Evolutionary conservation across 2,797 vertebrate species (phyloP), one percentile per base, ranked within the genome.

Genomic region (Alauda arvensis): DNA sequence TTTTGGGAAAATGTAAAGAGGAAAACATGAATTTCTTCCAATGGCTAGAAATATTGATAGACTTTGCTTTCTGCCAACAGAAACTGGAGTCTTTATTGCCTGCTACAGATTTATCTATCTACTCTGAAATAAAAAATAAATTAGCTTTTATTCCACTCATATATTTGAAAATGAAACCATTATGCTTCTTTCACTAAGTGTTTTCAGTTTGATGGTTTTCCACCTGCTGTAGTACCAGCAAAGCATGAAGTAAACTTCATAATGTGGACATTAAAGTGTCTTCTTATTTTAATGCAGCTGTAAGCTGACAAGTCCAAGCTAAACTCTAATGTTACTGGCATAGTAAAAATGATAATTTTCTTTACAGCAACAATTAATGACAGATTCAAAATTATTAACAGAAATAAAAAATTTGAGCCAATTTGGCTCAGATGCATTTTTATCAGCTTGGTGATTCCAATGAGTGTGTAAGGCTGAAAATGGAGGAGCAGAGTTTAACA

Each of bases 281-380:
- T 68, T 82, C 55, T 76, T 65, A 40, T 79, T 83, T 82, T 48
- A 88, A 69, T 81, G 88, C 65, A 89, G 24, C 75, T 92, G 57
- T 45, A 87, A 82, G 34, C 49, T 59, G 33, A 60, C 42, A 77
- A 88, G 51, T 52, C 53, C 43, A 61, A 85, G 34, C n/a, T 92
- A 62, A 87, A 39, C 24, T 78, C 34, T 61, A 46, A 68, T 26
- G 13, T 59, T 87, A 77, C 15, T 75, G 26, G 10, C 56, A 7
- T 59, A 51, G 48, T 51, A 77, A 91, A 87, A 70, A 51, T 7
- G 4, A 48, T 65, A 5, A 77, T 85, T 90, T 87, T 75, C 57
- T 70, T 85, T 70, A 49, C 43, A 87, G 20, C 43, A 83, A 63
- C 52, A 86, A 45, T 70, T 66, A 90, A 85, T 31, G 4, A 9